phyloP scores from a whole-genome alignment of 2,113 vertebrate genomes.

The Thalassarche chlororhynchos region DNA sequence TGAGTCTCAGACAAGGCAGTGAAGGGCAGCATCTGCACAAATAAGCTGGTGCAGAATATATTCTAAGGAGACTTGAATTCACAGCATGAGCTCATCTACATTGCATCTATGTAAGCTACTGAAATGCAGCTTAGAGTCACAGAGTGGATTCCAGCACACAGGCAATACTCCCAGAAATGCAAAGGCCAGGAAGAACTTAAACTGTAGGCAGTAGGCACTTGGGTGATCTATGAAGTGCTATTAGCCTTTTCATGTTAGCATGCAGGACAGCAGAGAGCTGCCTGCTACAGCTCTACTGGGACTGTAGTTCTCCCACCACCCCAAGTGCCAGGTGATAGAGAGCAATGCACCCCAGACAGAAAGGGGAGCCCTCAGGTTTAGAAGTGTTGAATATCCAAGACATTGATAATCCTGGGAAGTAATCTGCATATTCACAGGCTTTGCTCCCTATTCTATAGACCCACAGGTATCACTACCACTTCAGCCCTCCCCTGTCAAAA shows the following conservation, averaged over 20 bases:
- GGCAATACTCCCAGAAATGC: not conserved
- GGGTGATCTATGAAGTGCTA: not conserved
- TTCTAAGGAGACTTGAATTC: not conserved
- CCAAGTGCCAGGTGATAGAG: not conserved
- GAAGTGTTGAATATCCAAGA: not conserved
- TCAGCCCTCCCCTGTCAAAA: not conserved
- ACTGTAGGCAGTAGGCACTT: not conserved
- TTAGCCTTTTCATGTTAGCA: not conserved
- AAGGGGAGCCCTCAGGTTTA: not conserved
- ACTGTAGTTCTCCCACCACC: not conserved
- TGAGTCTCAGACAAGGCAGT: not conserved
- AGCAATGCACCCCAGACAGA: not conserved
- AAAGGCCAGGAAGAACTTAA: not conserved
- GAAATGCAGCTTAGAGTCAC: not conserved
- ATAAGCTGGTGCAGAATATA: not conserved
- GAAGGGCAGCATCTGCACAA: not conserved
- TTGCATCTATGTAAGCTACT: not conserved
- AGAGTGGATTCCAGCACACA: not conserved
- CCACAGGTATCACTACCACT: not conserved
- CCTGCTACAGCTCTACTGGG: not conserved
- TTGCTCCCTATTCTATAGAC: not conserved
- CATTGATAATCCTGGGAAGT: not conserved
- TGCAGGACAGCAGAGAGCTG: not conserved
- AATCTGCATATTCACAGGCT: not conserved
- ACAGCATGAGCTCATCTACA: not conserved